Base-by-base conservation (phyloP, 1,140 invertebrate species). In the Adoxophyes honmai region DNA sequence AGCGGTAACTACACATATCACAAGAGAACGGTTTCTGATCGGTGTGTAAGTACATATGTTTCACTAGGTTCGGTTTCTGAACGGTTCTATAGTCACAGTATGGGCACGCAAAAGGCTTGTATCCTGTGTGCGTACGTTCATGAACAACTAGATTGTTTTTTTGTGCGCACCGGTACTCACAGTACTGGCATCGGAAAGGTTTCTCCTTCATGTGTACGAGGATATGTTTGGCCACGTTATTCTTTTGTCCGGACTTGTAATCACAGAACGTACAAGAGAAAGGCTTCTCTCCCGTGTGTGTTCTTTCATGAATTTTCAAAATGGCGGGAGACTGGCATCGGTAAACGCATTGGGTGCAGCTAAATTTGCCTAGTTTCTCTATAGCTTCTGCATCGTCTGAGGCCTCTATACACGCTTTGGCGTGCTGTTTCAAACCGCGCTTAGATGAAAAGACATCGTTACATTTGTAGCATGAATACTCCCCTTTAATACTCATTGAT, bases 151-250 rank as follows among this genome's bases (percentile, higher is more conserved):
- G 66, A 52, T 90, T 90, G 54, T 90, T 90, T 34, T 90, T 90
- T 69, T 94, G 94, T 0, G 94, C 94, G 71, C 94, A 94, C 34
- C 92, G 86, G 37, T 93, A 90, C 8, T 93, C 92, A 72, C 94
- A 95, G 65, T 93, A 93, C 14, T 92, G 90, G 80, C 94, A 95
- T 28, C 91, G 85, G 66, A 94, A 95, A 0, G 94, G 94, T 73
- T 94, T 94, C 68, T 95, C 93, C 11, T 94, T 94, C 65, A 94
- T 94, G 74, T 95, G 94, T 0, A 94, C 90, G n/a, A 94, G 68
- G 72, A 94, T 92, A 68, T 95, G 94, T 55, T 94, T 94, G 56
- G 93, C 94, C 1, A 94, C 90, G 63, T 94, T 94, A 60, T 94
- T 94, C 72, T 94, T 94, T 14, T 95, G 92, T 0, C 94, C 95